phyloP scores from a whole-genome alignment of 2,888 invertebrate species.

The Oegoconia quadripuncta region DNA sequence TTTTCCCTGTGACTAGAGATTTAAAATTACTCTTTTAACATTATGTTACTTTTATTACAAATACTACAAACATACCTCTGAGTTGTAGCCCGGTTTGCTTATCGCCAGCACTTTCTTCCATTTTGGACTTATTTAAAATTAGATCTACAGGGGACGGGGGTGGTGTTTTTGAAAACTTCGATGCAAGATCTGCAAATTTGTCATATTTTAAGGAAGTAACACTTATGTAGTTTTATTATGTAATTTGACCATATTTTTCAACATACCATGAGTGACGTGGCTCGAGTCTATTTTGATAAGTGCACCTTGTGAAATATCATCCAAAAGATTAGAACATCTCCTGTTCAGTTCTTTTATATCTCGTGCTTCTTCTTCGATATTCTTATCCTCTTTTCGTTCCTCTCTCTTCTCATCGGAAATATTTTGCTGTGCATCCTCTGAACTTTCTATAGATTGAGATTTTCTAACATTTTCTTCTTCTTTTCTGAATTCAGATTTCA shows the following conservation, averaged over 20 bases:
- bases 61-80: slow-evolving; percentile 53
- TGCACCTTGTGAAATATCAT: slow-evolving; percentile 74
- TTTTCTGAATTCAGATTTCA: slow-evolving; percentile 47
- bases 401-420: slow-evolving; percentile 10
- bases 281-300: slow-evolving; percentile 70
- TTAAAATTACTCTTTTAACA: no score
- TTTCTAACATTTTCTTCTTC: slow-evolving; percentile 37
- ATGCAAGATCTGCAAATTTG: slow-evolving; percentile 77
- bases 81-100: slow-evolving; percentile 68
- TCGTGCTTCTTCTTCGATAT: slow-evolving; percentile 49
- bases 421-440: slow-evolving; percentile 17
- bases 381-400: slow-evolving; percentile 22
- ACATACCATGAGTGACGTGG: slow-evolving; percentile 69
- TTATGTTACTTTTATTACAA: background rate
- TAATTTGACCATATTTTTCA: no score
- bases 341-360: slow-evolving; percentile 71
- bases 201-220: no score
- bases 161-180: slow-evolving; percentile 83
- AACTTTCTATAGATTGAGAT: slow-evolving; percentile 1
- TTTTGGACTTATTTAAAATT: slow-evolving; percentile 68
- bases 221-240: no score
- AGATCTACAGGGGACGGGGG: slow-evolving; percentile 86
- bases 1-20: no score
- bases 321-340: slow-evolving; percentile 71
- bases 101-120: slow-evolving; percentile 53